Evolutionary conservation across 1,140 invertebrate genomes (phyloP).

Genomic region (Eriocheir sinensis): DNA sequence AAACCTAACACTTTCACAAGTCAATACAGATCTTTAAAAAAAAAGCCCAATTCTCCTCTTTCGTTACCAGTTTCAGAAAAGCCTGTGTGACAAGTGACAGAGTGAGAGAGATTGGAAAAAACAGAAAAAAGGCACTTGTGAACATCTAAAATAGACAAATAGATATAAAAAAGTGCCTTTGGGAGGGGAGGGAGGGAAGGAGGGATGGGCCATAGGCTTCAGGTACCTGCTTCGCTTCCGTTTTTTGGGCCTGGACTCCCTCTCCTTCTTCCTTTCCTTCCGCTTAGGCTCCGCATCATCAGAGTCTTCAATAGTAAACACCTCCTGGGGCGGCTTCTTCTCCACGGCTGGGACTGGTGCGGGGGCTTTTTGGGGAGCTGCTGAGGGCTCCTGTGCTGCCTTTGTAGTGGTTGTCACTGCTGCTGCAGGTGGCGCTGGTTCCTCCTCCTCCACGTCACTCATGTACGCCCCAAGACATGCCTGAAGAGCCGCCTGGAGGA

Average conservation of each 20-base stretch:
- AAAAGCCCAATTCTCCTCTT: conserved; percentile 33
- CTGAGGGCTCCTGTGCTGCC: neutral
- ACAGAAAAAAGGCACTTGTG: neutral
- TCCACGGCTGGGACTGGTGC: neutral
- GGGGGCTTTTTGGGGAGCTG: neutral
- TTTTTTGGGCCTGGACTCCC: conserved; percentile 80
- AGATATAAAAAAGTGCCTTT: neutral
- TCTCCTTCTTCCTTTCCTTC: conserved; percentile 80
- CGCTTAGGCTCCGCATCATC: conserved; percentile 81
- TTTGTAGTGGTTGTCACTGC: neutral
- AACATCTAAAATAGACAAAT: neutral
- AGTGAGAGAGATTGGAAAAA: neutral
- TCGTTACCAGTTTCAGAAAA: conserved; percentile 76
- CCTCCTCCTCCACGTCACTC: conserved; percentile 72
- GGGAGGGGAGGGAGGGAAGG: conserved; percentile 75
- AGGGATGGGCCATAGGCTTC: conserved; percentile 79
- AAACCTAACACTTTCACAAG: neutral
- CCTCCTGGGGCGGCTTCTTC: conserved; percentile 39
- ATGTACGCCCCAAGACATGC: conserved; percentile 70
- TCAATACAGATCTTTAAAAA: conserved; percentile 41
- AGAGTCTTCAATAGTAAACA: conserved; percentile 75
- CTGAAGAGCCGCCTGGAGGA: conserved; percentile 66
- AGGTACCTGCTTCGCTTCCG: conserved; percentile 79
- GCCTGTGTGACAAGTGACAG: conserved; percentile 34
- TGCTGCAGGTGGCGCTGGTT: neutral